Percentiles rank a stretch among this genome's conserved stretches.
phyloP scores from a whole-genome alignment of 2,888 invertebrate genomes.

The Epirrita christyi region DNA sequence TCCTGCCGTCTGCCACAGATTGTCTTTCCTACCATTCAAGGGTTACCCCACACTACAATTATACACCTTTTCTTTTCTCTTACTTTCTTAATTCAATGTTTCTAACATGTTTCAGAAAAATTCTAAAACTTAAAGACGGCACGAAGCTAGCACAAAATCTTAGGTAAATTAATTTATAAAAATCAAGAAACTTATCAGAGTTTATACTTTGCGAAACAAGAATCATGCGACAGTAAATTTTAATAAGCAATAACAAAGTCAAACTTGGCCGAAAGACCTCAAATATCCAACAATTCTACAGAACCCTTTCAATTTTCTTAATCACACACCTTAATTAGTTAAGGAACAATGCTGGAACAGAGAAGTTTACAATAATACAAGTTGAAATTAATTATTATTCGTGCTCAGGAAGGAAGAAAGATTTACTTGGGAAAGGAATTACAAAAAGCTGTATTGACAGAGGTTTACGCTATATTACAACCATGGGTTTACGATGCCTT shows the following conservation, averaged over 20 bases:
- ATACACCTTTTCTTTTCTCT: no score
- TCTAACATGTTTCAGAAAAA: no score
- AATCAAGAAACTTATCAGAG: no score
- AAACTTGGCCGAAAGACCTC: constrained; percentile 37
- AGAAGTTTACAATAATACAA: constrained; percentile 33
- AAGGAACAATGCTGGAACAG: constrained; percentile 24
- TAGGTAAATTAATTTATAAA: no score
- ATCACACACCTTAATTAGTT: constrained; percentile 35
- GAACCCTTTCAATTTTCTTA: constrained; percentile 45
- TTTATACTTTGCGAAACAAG: constrained; percentile 7
- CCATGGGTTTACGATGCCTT: no score
- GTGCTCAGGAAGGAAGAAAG: not conserved
- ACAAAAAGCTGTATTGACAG: constrained; percentile 4
- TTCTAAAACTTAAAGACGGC: no score
- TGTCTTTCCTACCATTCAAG: no score
- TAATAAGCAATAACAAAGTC: constrained; percentile 30
- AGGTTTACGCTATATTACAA: no score
- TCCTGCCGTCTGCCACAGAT: no score
- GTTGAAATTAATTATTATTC: constrained; percentile 31
- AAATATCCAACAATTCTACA: constrained; percentile 47
- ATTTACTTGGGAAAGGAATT: not conserved
- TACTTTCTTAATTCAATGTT: no score
- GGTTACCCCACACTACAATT: no score
- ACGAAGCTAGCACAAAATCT: no score
- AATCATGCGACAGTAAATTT: constrained; percentile 13